Evolutionary conservation across 2,888 invertebrate genomes (phyloP).

Genomic region (Tuberolachnus salignus): DNA sequence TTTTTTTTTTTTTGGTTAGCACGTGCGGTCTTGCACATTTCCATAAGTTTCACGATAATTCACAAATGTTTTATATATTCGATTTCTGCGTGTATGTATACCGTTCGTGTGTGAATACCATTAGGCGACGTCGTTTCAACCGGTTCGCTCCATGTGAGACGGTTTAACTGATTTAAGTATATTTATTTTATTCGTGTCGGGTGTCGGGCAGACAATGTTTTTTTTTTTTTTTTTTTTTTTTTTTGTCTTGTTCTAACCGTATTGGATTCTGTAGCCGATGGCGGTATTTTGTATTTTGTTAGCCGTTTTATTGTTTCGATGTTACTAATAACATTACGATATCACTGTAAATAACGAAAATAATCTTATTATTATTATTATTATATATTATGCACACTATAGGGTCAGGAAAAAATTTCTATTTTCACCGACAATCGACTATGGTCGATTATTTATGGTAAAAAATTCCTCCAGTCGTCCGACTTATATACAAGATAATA

Average conservation of each 20-base stretch:
- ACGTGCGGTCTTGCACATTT: neutral
- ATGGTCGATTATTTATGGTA: neutral
- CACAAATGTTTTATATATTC: neutral
- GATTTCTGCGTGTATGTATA: neutral
- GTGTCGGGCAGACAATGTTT: neutral
- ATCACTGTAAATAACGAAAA: neutral
- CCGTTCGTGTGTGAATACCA: slow-evolving; percentile 32
- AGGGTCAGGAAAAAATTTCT: neutral
- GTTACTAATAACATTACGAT: neutral
- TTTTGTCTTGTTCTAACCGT: too few relatives aligned
- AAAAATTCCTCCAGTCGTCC: neutral
- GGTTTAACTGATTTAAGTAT: neutral
- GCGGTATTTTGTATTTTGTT: neutral
- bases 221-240: too few relatives aligned
- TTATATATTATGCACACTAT: neutral
- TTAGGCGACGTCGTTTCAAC: slow-evolving; percentile 25
- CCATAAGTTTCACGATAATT: slow-evolving; percentile 41
- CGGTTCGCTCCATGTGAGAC: slow-evolving; percentile 32
- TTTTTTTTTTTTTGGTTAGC: neutral
- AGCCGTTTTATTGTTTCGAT: neutral
- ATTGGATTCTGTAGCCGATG: neutral
- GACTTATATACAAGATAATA: too few relatives aligned
- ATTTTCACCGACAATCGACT: neutral
- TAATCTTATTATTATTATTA: neutral
- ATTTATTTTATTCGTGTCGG: neutral